Conservation (phyloP, 2,113 vertebrate species). For the Corvus cornix region DNA sequence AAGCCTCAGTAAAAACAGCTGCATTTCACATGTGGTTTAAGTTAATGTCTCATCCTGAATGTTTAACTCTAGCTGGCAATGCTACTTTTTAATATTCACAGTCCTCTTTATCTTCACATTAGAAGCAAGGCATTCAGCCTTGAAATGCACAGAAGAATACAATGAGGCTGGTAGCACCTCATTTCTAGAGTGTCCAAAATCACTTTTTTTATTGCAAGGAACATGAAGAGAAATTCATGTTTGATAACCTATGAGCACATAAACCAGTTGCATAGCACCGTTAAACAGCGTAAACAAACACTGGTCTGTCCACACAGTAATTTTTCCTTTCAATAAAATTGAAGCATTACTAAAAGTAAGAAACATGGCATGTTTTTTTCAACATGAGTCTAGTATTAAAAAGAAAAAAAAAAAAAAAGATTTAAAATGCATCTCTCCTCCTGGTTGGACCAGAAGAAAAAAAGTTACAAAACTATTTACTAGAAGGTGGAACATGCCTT, state of each 20-base stretch:
- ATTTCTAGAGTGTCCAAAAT: slow-evolving; percentile 68
- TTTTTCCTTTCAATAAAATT: not conserved
- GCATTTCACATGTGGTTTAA: slow-evolving; percentile 79
- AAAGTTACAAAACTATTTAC: not conserved
- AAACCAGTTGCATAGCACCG: slow-evolving; percentile 47
- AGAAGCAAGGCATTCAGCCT: slow-evolving; percentile 53
- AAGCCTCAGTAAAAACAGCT: slow-evolving; percentile 80
- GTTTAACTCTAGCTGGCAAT: slow-evolving; percentile 74
- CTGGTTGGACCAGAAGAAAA: not conserved
- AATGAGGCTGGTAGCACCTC: slow-evolving; percentile 68
- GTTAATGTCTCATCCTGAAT: slow-evolving; percentile 73
- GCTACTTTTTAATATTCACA: slow-evolving; percentile 69
- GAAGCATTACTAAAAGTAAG: not conserved
- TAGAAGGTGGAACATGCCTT: not conserved
- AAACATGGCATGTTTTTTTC: not conserved
- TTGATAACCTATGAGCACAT: slow-evolving; percentile 20
- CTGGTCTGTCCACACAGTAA: not conserved
- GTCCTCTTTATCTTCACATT: slow-evolving; percentile 66
- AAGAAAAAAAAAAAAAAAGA: not conserved
- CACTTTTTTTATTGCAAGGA: slow-evolving; percentile 46
- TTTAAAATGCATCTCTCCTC: not conserved
- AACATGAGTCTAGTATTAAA: not conserved
- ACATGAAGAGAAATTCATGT: not conserved
- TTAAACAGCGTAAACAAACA: not conserved
- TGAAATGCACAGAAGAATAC: slow-evolving; percentile 45